Base-by-base conservation (phyloP, 2,888 invertebrate species). In the Campaea margaritaria region DNA sequence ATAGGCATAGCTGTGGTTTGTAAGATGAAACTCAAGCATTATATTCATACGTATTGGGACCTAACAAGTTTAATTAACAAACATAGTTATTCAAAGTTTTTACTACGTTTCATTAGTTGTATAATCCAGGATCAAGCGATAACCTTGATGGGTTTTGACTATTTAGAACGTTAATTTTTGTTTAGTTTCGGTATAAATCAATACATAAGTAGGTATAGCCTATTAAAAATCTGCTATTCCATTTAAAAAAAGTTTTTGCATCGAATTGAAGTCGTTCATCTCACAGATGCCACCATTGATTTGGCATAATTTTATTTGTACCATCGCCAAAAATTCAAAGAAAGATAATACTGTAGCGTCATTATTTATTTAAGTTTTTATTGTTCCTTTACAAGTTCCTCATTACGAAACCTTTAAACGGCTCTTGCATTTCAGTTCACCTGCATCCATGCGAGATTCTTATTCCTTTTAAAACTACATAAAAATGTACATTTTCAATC, bases 401-500 rank as follows among this genome's bases (percentile, higher is more conserved):
- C 77, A 79, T 82, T 82, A 81, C 65, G 65, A 60, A 70, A 70
- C 68, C 73, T 64, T 69, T 65, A 69, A 66, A 69, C 68, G 65
- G 62, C 57, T 56, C 41, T 58, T 50, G 53, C 51, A 58, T 61
- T 70, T 67, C 68, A 71, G 72, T 72, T 76, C 84, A 82, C 81
- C 79, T 77, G 82, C 82, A 77, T 80, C 79, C 72, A 78, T 77
- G 71, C 27, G 27, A 75, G 75, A 83, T 82, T 81, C 79, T 81
- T 78, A 79, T 81, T 78, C 84, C 84, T 82, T 86, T 78, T 82
- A 80, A 82, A 70, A 66, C 71, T 66, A 75, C 75, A 82, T 83
- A 79, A 85, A 83, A 83, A 86, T 85, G 83, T 76, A 79, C 85
- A 83, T 84, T 79, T 81, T 82, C 80, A 76, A 67, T 60, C 87